Conservation (phyloP, 1,140 invertebrate genomes). For the Heliconius himera region DNA sequence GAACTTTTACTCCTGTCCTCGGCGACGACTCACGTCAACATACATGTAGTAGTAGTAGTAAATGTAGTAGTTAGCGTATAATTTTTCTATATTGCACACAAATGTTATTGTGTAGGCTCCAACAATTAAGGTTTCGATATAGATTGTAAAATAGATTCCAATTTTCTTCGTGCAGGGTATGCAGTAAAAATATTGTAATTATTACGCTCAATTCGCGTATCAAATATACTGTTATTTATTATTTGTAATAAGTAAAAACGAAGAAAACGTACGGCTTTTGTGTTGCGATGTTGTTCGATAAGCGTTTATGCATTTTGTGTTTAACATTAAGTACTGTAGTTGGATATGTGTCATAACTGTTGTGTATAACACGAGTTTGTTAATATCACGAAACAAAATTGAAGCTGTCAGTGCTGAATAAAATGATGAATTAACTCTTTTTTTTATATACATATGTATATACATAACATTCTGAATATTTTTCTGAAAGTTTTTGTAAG, state of each 20-base stretch:
- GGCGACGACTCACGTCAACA: background rate
- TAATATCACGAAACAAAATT: background rate
- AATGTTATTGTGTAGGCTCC: constrained; percentile 43
- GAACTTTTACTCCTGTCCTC: background rate
- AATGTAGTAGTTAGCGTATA: constrained; percentile 45
- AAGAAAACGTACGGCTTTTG: constrained; percentile 28
- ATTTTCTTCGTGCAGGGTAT: constrained; percentile 79
- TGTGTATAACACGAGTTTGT: background rate
- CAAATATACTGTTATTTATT: constrained; percentile 46
- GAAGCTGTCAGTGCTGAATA: background rate
- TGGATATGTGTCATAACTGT: background rate
- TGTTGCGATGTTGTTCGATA: constrained; percentile 15
- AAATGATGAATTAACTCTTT: background rate
- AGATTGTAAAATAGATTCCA: constrained; percentile 69
- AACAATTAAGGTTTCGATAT: constrained; percentile 53
- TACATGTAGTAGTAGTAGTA: constrained; percentile 38
- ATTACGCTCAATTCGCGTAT: constrained; percentile 40
- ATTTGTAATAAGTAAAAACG: constrained; percentile 32
- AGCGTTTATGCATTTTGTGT: constrained; percentile 17
- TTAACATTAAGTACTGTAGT: constrained; percentile 14
- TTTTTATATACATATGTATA: background rate
- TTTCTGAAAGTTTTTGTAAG: background rate
- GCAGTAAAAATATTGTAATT: constrained; percentile 42
- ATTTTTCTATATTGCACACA: constrained; percentile 43
- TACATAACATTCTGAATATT: constrained; percentile 2